A percentile compares a stretch with the other conserved stretches of the same genome.
Evolutionary conservation across 1,140 invertebrate species (phyloP).

Genomic region (Anoplolepis gracilipes): DNA sequence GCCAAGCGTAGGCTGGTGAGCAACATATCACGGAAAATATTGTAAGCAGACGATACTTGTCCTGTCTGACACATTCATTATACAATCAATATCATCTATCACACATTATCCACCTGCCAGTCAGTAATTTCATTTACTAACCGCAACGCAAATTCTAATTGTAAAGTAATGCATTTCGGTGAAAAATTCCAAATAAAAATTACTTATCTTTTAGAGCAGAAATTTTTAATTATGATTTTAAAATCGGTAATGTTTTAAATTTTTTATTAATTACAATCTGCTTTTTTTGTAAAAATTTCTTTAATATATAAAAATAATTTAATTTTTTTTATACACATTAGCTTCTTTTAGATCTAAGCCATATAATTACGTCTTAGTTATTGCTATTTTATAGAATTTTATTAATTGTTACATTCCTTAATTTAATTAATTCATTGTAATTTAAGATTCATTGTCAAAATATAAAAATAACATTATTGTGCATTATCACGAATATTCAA

Average conservation of each 20-base stretch:
- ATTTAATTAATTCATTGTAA: too few species aligned
- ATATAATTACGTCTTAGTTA: background rate
- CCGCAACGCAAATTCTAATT: slow-evolving; percentile 11
- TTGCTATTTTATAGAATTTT: background rate
- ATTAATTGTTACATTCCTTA: too few species aligned
- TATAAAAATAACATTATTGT: background rate
- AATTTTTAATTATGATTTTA: background rate
- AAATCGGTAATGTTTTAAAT: too few species aligned
- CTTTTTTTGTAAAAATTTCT: too few species aligned
- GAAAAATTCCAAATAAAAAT: slow-evolving; percentile 11
- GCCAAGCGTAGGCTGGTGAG: background rate
- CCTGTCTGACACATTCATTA: background rate
- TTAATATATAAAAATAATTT: background rate
- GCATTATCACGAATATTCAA: too few species aligned
- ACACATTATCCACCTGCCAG: background rate
- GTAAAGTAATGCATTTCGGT: slow-evolving; percentile 19
- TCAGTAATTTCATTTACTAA: slow-evolving; percentile 25
- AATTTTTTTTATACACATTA: background rate
- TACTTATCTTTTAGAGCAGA: background rate
- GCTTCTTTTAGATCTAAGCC: background rate
- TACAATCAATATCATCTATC: slow-evolving; percentile 23
- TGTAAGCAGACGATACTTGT: slow-evolving; percentile 19
- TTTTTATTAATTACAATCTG: background rate
- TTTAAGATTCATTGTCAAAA: background rate
- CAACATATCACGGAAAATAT: slow-evolving; percentile 36